Conservation (phyloP, 1,140 invertebrate genomes). For the Daktulosphaira vitifoliae region DNA sequence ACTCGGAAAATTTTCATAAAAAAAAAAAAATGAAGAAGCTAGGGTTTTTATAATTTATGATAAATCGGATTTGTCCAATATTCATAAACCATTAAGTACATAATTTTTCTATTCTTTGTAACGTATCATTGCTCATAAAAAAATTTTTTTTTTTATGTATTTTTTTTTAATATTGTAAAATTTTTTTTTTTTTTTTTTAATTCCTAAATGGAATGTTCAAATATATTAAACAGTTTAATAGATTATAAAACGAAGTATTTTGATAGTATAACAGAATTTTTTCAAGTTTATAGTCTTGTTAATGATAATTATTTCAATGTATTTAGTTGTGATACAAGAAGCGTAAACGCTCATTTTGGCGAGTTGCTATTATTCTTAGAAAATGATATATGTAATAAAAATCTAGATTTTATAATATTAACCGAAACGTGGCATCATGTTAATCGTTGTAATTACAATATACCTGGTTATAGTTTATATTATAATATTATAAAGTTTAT, state of each 20-base stretch:
- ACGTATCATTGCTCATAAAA: too few relatives aligned
- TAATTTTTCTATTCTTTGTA: background rate
- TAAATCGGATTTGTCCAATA: background rate
- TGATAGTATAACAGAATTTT: background rate
- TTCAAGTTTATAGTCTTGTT: background rate
- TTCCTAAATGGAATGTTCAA: background rate
- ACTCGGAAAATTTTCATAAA: background rate
- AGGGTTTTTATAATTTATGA: background rate
- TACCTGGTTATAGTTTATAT: background rate
- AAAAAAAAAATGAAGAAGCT: background rate
- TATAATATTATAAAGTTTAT: too few relatives aligned
- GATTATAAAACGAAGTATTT: conserved; percentile 2
- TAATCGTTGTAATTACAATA: too few relatives aligned
- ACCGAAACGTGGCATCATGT: background rate
- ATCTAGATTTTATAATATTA: background rate
- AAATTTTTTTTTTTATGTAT: too few relatives aligned
- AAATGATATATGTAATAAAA: background rate
- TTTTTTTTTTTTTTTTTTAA: too few relatives aligned
- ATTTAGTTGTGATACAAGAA: background rate
- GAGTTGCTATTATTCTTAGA: background rate
- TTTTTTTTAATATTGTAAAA: too few relatives aligned
- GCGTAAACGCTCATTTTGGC: background rate
- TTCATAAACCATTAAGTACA: too few relatives aligned
- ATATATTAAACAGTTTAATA: background rate
- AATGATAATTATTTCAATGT: background rate